Evolutionary conservation across 2,888 invertebrate species (phyloP).

Genomic region (Acanthosepion esculentum): DNA sequence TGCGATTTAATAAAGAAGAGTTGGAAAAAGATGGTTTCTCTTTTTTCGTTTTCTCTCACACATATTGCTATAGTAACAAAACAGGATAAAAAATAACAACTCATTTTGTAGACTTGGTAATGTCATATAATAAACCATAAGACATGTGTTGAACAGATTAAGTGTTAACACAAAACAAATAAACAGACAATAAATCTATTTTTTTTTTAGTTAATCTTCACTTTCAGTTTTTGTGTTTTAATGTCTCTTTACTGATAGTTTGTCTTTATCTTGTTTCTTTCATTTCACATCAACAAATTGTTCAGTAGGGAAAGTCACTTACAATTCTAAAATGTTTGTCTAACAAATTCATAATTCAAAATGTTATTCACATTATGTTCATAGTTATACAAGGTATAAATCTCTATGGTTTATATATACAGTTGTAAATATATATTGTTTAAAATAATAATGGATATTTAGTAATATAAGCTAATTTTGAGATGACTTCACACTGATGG

Average conservation of each 20-base stretch:
- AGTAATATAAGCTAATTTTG: no score
- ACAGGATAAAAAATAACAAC: background rate
- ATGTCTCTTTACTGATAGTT: background rate
- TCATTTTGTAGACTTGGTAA: background rate
- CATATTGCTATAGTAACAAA: background rate
- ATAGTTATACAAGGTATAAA: no score
- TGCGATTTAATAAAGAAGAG: background rate
- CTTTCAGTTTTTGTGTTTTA: background rate
- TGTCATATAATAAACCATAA: slow-evolving; percentile 17
- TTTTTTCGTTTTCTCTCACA: background rate
- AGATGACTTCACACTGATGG: no score
- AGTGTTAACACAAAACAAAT: slow-evolving; percentile 10
- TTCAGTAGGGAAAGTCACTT: no score
- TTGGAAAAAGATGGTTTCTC: background rate
- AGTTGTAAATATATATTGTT: no score
- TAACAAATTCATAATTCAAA: no score
- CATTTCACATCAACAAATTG: no score
- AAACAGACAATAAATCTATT: background rate
- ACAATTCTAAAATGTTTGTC: no score
- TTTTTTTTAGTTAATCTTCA: background rate
- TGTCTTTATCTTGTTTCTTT: no score
- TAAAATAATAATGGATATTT: no score
- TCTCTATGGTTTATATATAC: no score
- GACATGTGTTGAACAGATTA: slow-evolving; percentile 4
- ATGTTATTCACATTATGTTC: no score